Percentiles rank a stretch among this genome's conserved stretches.
phyloP scores from a whole-genome alignment of 1,140 invertebrate genomes.

The Drosophila ficusphila region DNA sequence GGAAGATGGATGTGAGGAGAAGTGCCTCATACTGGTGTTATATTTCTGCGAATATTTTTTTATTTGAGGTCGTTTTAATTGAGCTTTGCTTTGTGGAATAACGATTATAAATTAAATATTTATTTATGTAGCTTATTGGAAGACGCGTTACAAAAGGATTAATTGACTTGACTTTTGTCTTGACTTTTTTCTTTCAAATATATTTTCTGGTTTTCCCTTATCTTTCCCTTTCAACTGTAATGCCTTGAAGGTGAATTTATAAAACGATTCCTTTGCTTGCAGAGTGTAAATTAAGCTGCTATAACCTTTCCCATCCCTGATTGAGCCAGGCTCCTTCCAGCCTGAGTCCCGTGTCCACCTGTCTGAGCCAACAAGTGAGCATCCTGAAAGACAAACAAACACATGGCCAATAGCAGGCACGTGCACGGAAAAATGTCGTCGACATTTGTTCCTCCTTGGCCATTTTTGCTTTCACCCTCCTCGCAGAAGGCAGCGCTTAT shows the following conservation, averaged over 20 bases:
- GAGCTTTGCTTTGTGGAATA: no score
- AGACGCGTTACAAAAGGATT: no score
- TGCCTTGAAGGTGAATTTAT: no score
- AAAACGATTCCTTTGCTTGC: neutral
- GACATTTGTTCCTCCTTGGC: conserved; percentile 9
- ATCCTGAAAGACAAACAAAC: conserved; percentile 20
- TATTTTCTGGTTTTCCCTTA: no score
- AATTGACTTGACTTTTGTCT: no score
- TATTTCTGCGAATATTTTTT: neutral
- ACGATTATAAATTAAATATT: neutral
- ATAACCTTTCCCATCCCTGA: neutral
- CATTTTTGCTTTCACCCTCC: neutral
- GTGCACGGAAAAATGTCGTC: conserved; percentile 22
- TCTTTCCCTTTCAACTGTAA: no score
- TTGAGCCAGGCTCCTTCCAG: neutral
- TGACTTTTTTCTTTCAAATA: no score
- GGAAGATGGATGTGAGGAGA: conserved; percentile 30
- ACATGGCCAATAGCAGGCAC: conserved; percentile 3
- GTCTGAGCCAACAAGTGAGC: conserved; percentile 32
- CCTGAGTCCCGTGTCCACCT: conserved; percentile 7
- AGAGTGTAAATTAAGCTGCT: neutral
- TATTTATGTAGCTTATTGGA: no score
- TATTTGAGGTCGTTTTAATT: neutral
- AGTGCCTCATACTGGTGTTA: neutral
- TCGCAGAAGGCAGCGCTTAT: conserved; percentile 50